Evolutionary conservation across 2,888 invertebrate species (phyloP).

Genomic region (Pseudoips prasinana): DNA sequence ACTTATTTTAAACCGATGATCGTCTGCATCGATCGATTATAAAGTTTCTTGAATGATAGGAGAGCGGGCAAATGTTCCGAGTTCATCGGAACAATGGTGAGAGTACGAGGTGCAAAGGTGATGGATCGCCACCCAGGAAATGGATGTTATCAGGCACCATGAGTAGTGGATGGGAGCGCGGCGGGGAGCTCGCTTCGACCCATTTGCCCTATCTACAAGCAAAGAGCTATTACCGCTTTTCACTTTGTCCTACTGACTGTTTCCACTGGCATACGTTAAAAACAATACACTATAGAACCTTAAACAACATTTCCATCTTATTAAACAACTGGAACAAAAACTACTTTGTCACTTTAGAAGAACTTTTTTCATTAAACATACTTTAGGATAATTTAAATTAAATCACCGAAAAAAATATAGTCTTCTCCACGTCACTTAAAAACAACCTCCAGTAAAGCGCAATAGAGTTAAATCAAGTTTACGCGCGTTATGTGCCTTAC

Average conservation of each 20-base stretch:
- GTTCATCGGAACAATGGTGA: conserved; percentile 59
- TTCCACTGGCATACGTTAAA: conserved; percentile 24
- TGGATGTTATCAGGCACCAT: conserved; percentile 54
- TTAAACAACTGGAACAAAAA: too few species aligned
- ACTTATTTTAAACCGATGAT: conserved; percentile 57
- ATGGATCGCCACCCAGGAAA: conserved; percentile 60
- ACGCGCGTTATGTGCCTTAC: too few species aligned
- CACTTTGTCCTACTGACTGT: conserved; percentile 22
- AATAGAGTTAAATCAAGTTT: too few species aligned
- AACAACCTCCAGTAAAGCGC: too few species aligned
- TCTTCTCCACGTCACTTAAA: too few species aligned
- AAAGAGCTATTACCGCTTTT: conserved; percentile 31
- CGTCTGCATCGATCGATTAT: conserved; percentile 28
- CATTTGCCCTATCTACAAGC: conserved; percentile 38
- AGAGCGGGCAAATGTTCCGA: conserved; percentile 28
- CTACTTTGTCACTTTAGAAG: too few species aligned
- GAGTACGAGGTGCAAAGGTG: conserved; percentile 50
- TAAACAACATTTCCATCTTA: too few species aligned
- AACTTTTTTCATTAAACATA: too few species aligned
- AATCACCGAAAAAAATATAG: too few species aligned
- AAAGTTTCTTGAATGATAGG: conserved; percentile 31
- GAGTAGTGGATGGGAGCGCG: conserved; percentile 43
- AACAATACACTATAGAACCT: too few species aligned
- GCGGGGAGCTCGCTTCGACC: conserved; percentile 46
- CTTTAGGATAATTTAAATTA: too few species aligned